phyloP scores from a whole-genome alignment of 2,797 vertebrate genomes.

The Myripristis murdjan region DNA sequence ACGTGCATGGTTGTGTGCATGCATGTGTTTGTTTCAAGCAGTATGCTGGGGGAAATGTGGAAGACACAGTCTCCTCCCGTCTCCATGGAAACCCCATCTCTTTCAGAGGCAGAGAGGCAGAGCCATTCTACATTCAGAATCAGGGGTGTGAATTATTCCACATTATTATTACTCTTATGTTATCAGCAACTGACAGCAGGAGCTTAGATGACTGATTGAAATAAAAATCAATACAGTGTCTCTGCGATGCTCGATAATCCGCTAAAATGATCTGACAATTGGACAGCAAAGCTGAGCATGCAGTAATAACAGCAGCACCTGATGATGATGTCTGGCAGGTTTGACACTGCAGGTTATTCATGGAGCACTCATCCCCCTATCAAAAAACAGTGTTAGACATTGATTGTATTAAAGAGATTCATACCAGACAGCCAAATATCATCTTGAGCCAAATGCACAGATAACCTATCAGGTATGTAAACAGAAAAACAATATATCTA shows the following conservation, averaged over 20 bases:
- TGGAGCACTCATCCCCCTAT: background rate
- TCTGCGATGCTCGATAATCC: constrained; percentile 17
- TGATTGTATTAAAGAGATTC: constrained; percentile 6
- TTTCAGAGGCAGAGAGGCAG: constrained; percentile 75
- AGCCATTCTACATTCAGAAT: constrained; percentile 74
- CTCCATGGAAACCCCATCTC: constrained; percentile 87
- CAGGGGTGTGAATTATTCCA: constrained; percentile 70
- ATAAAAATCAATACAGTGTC: constrained; percentile 17
- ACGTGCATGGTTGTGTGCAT: too few species aligned
- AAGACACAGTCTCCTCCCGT: constrained; percentile 84
- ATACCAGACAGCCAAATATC: background rate
- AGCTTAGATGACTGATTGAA: constrained; percentile 20
- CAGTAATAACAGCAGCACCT: constrained; percentile 23
- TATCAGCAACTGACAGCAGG: constrained; percentile 33
- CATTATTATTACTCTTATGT: constrained; percentile 51
- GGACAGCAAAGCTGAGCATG: background rate
- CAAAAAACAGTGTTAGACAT: constrained; percentile 1
- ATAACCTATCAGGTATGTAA: constrained; percentile 1
- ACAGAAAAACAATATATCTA: background rate
- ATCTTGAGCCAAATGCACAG: constrained; percentile 12
- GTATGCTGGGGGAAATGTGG: constrained; percentile 78
- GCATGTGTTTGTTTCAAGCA: constrained; percentile 70
- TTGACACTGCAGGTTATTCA: background rate
- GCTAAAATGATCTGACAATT: constrained; percentile 8
- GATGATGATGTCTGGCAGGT: constrained; percentile 11